A percentile compares a stretch with the other conserved stretches of the same genome.
phyloP scores from a whole-genome alignment of 2,113 vertebrate species.

The Paralichthys olivaceus region DNA sequence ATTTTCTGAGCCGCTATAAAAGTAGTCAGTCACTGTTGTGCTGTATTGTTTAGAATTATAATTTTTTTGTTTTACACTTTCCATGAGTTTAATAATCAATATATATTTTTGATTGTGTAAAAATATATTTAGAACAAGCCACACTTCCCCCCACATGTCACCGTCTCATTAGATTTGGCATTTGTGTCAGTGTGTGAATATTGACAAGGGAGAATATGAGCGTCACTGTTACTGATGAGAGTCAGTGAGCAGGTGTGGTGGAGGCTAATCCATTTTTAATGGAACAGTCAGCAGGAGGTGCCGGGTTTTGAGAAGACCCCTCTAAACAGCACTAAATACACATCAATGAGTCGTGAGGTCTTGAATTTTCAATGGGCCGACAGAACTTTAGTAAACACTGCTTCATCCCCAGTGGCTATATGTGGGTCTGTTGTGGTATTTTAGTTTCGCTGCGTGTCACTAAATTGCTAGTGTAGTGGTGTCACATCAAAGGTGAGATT shows the following conservation, averaged over 20 bases:
- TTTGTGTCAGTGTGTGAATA: constrained; percentile 23
- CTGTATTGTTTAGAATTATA: not conserved
- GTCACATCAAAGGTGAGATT: constrained; percentile 9
- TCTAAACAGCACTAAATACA: constrained; percentile 52
- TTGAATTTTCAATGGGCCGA: constrained; percentile 35
- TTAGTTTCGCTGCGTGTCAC: not conserved
- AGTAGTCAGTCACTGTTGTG: too few relatives aligned
- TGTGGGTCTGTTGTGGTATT: constrained; percentile 9
- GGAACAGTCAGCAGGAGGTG: constrained; percentile 62
- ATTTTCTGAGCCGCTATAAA: too few relatives aligned
- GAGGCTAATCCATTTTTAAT: constrained; percentile 68
- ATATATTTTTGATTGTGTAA: not conserved
- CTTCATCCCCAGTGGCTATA: not conserved
- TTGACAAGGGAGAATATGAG: constrained; percentile 14
- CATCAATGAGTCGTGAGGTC: constrained; percentile 32
- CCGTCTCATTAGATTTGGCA: constrained; percentile 20
- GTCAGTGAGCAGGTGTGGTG: constrained; percentile 52
- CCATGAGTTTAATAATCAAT: not conserved
- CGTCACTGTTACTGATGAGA: constrained; percentile 31
- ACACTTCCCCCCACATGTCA: constrained; percentile 2
- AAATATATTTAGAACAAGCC: not conserved
- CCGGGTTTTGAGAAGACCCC: constrained; percentile 32
- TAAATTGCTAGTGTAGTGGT: constrained; percentile 17
- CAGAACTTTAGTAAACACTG: not conserved
- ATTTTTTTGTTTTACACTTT: not conserved